Base-by-base conservation (phyloP, 2,113 vertebrate genomes). In the Callospermophilus lateralis region DNA sequence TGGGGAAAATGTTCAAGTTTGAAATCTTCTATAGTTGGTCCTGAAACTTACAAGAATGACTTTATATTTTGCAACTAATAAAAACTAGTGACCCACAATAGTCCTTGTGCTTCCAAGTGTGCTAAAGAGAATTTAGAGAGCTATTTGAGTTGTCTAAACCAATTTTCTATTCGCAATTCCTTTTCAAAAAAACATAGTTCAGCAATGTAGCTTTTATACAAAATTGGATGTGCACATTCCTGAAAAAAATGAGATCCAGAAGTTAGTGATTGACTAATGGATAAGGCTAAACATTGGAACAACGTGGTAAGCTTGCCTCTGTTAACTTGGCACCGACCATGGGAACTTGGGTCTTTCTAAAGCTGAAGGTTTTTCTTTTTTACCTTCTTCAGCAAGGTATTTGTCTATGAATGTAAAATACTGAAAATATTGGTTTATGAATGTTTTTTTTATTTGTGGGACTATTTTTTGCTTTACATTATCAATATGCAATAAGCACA, bases 391-490 rank as follows among this genome's bases (percentile, higher is more conserved):
- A 20, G 72, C 55, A 92, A 70, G 20, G 58, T 11, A 48, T 39
- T 83, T n/a, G 0, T 67, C 24, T 92, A 10, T 53, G 42, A 94
- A 83, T 76, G 15, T 70, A 10, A 84, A 96, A 90, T 19, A 32
- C 3, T 73, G 15, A 93, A 89, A 63, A 76, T 63, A 45, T 32
- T 84, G 24, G 13, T 76, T 96, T 79, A n/a, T 17, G 68, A 6
- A 22, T 24, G n/a, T 2, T 94, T 96, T n/a, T n/a, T 96, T 79
- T 77, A 68, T 65, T 73, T 77, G 15, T 84, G 32, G 80, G 8
- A 65, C 37, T 88, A 8, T 67, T 61, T 79, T 95, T 96, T 93
- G 45, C 24, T 81, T 88, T 87, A 74, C 45, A 53, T 87, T 92
- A 42, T 74, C 24, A 32, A n/a, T 90, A 55, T 65, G n/a, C 32